Conservation (phyloP, 2,797 vertebrate genomes). For the Sebastolobus alascanus region DNA sequence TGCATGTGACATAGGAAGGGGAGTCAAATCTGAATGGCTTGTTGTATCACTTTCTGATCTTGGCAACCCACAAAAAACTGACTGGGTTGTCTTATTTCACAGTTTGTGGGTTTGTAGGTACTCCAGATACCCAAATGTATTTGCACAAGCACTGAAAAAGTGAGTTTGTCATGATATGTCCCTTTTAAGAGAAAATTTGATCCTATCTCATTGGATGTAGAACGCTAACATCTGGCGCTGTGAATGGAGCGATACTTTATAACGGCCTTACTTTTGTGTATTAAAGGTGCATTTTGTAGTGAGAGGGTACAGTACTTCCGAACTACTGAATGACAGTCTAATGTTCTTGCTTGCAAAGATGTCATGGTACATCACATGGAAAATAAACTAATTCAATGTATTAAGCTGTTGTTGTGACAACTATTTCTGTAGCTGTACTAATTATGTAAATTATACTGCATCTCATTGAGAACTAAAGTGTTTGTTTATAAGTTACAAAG, state of each 20-base stretch:
- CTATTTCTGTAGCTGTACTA: constrained; percentile 6
- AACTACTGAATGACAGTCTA: not conserved
- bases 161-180: not conserved
- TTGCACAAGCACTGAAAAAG: not conserved
- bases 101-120: not conserved
- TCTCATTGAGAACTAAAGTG: constrained; percentile 7
- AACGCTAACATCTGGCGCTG: not conserved
- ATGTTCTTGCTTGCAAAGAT: not conserved
- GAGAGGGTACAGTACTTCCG: not conserved
- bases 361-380: not conserved
- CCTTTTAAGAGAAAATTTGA: not conserved
- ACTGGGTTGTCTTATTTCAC: too few relatives aligned
- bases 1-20: too few relatives aligned
- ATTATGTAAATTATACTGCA: constrained; percentile 30
- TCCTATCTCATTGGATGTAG: not conserved
- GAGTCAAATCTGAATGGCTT: too few relatives aligned
- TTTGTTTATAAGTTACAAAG: constrained; percentile 18
- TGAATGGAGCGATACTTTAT: not conserved
- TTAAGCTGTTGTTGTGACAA: constrained; percentile 13
- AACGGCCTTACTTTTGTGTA: not conserved
- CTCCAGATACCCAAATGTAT: not conserved
- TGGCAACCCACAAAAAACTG: too few relatives aligned
- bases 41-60: too few relatives aligned
- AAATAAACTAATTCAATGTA: constrained; percentile 9
- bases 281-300: not conserved